Conservation (phyloP, 35 echinoderm and acorn worm species). For the Hemicentrotus pulcherrimus region DNA sequence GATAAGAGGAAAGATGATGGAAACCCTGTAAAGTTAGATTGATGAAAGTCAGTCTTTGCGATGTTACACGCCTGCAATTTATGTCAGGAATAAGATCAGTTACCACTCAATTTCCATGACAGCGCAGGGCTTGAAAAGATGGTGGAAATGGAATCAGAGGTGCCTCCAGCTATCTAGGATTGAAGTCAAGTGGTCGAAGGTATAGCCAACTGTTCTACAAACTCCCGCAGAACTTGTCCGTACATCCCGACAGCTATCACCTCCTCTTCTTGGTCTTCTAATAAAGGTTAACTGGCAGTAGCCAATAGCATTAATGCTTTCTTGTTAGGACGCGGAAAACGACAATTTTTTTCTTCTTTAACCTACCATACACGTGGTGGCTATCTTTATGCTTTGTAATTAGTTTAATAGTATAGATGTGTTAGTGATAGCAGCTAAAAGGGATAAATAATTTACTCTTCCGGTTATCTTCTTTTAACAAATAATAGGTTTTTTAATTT, state of each 20-base stretch:
- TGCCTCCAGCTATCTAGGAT: not conserved
- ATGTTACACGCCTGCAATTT: not conserved
- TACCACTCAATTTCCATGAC: slow-evolving; percentile 17
- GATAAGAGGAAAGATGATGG: not conserved
- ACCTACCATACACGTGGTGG: too few relatives aligned
- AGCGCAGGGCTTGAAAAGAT: not conserved
- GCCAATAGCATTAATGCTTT: not conserved
- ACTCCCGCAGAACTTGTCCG: not conserved
- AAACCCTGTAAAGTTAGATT: not conserved
- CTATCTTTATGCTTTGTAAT: too few relatives aligned
- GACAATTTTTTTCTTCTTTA: too few relatives aligned
- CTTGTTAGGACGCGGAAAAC: too few relatives aligned
- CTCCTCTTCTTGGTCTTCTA: not conserved
- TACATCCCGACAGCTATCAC: not conserved
- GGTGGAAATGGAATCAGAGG: not conserved
- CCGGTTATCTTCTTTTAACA: too few relatives aligned
- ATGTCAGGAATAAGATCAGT: not conserved
- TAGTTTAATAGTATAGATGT: too few relatives aligned
- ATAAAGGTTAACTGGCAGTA: not conserved
- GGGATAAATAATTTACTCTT: too few relatives aligned
- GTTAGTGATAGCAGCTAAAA: too few relatives aligned
- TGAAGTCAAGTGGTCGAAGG: not conserved
- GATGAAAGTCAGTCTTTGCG: not conserved
- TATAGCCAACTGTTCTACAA: not conserved
- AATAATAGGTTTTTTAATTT: too few relatives aligned